These are phyloP conservation scores for Amorpha juglandis DNA, from an alignment of 2,888 invertebrate genomes.

Conservation along the genomic window DNA sequence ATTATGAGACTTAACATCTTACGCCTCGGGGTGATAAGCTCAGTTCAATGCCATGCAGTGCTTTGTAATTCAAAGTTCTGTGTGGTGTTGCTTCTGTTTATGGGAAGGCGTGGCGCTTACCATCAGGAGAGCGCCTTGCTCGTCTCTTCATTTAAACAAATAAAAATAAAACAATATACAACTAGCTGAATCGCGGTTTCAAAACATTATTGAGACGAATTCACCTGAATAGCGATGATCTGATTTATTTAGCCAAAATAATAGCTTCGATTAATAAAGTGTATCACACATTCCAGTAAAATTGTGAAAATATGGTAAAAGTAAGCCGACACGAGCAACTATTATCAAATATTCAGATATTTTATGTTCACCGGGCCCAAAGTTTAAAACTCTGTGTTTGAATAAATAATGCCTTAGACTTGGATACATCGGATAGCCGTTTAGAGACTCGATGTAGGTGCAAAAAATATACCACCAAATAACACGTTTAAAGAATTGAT, in stretches of 20 bases:
- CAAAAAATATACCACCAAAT: neutral
- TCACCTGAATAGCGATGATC: no score
- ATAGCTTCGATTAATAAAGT: neutral
- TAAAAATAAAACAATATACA: neutral
- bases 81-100: no score
- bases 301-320: neutral
- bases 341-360: slow-evolving; percentile 18
- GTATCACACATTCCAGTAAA: neutral
- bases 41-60: no score
- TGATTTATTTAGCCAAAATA: neutral
- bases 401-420: slow-evolving; percentile 8
- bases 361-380: slow-evolving; percentile 17
- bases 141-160: no score
- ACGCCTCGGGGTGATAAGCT: no score
- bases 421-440: slow-evolving; percentile 11
- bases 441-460: neutral
- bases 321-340: slow-evolving; percentile 2
- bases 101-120: no score
- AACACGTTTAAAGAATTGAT: no score
- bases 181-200: no score
- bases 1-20: no score
- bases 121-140: no score
- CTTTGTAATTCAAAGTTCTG: no score
- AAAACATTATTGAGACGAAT: no score
- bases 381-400: slow-evolving; percentile 13